These are phyloP conservation scores for Nerophis ophidion DNA, from an alignment of 2,113 vertebrate species.

Conservation along the genomic window DNA sequence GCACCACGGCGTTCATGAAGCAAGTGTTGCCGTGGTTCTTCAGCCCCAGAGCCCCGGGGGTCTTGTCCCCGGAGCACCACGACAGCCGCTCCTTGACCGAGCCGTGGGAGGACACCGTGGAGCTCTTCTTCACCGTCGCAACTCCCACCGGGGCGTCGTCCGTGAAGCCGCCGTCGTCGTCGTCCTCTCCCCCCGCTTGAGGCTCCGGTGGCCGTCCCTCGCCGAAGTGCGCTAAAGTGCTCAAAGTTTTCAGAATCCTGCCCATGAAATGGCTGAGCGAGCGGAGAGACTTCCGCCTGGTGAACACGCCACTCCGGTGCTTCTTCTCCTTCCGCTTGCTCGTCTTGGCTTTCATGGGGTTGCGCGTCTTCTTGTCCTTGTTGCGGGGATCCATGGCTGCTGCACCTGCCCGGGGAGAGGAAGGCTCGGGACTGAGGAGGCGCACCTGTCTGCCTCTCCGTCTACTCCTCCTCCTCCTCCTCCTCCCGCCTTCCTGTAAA, in stretches of 20 bases:
- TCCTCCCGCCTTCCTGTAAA: slow-evolving; percentile 15
- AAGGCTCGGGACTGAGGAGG: slow-evolving; percentile 2
- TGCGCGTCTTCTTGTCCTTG: slow-evolving; percentile 49
- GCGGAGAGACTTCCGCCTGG: slow-evolving; percentile 69
- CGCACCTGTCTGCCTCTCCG: slow-evolving; percentile 65
- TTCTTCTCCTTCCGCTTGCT: slow-evolving; percentile 64
- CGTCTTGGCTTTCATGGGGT: slow-evolving; percentile 58
- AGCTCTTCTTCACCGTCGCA: slow-evolving; percentile 56
- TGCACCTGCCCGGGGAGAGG: slow-evolving; percentile 6
- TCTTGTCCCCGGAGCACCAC: slow-evolving; percentile 72
- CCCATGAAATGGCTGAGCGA: slow-evolving; percentile 79
- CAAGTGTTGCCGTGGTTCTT: slow-evolving; percentile 96
- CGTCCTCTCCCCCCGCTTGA: slow-evolving; percentile 41
- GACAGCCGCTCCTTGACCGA: slow-evolving; percentile 66
- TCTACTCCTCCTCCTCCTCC: slow-evolving; percentile 25
- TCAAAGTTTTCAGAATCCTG: slow-evolving; percentile 77
- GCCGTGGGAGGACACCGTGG: slow-evolving; percentile 50
- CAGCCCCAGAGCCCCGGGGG: slow-evolving; percentile 83
- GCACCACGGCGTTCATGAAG: slow-evolving; percentile 95
- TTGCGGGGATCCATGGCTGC: slow-evolving; percentile 65
- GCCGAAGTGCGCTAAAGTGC: slow-evolving; percentile 72
- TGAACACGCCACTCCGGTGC: slow-evolving; percentile 53
- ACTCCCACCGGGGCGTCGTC: slow-evolving; percentile 33
- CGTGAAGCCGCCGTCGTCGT: slow-evolving; percentile 73
- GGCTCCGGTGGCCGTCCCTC: slow-evolving; percentile 49